Base-by-base conservation (phyloP, 2,888 invertebrate genomes). In the Zygogramma bicolorata region DNA sequence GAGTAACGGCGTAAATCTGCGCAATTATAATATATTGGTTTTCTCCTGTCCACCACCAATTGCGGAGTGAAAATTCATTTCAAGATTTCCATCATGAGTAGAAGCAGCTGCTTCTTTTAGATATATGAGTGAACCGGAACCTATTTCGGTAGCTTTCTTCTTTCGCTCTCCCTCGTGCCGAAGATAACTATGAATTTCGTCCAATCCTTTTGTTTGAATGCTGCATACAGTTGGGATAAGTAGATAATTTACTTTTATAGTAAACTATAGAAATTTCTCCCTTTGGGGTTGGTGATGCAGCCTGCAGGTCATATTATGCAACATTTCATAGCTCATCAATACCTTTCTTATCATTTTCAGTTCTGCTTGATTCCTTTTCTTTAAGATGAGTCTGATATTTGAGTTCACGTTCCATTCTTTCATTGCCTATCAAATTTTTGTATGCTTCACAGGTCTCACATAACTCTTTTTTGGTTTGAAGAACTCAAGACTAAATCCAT, bases 151-250 rank as follows among this genome's bases (percentile, higher is more conserved):
- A 73, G 72, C 74, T 40, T 79, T 79, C 27, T 78, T 75, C 74
- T 80, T 80, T 42, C 76, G 80, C 75, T 79, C 75, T 10, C 78
- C 78, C 69, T 82, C 78, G 71, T 81, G 75, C 79, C 77, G 75
- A 60, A 75, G 65, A 70, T 74, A 77, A 70, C 80, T 77, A 60
- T 75, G 69, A 65, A 65, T 53, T 46, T 42, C 10, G 2, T 29
- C 65, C 20, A 22, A 6, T 77, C 78, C 42, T 78, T 75, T 77
- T 80, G 73, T 70, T 79, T 65, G 27, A 66, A 79, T 63, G 74
- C 74, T 53, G 77, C 79, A 79, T 42, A 81, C 60, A 10, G 80
- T 82, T 65, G 82, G 80, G 72, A 49, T 81, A 81, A 7, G 77
- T 71, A 13, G 78, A 77, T 65, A 81, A 68, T 67, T 81, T 81